phyloP scores from a whole-genome alignment of 2,888 invertebrate species.

The Romanomermis culicivorax region DNA sequence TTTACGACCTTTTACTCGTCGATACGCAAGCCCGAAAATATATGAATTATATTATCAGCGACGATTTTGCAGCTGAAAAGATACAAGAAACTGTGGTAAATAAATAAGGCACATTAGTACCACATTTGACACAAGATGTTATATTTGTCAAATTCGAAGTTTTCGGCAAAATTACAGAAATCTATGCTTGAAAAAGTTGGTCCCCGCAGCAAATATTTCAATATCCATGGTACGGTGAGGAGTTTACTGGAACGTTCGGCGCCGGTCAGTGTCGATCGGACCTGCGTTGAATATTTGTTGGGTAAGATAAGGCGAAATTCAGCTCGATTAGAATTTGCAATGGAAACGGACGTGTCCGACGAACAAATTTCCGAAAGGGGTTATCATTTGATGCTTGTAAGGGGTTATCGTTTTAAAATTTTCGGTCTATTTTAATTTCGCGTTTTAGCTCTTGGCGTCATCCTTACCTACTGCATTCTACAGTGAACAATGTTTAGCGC shows the following conservation, averaged over 20 bases:
- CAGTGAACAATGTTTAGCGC: too few species aligned
- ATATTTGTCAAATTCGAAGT: too few species aligned
- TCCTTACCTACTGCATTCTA: too few species aligned
- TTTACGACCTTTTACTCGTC: constrained; percentile 36
- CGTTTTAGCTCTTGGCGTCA: too few species aligned
- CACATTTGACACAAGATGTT: neutral
- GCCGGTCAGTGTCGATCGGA: constrained; percentile 82
- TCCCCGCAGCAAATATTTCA: constrained; percentile 75
- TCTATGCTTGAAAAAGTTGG: constrained; percentile 73
- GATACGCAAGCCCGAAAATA: constrained; percentile 40
- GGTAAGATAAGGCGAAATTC: neutral
- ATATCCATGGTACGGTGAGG: constrained; percentile 85
- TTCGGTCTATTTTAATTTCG: too few species aligned
- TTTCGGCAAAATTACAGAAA: too few species aligned
- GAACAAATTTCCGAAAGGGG: neutral
- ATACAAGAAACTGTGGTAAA: constrained; percentile 60
- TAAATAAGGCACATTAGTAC: constrained; percentile 2
- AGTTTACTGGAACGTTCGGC: constrained; percentile 79
- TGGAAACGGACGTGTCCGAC: neutral
- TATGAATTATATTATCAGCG: constrained; percentile 65
- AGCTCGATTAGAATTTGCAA: neutral
- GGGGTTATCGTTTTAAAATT: too few species aligned
- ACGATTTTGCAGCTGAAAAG: constrained; percentile 66
- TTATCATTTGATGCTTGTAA: neutral
- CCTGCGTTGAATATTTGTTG: constrained; percentile 47